Evolutionary conservation across 2,888 invertebrate genomes (phyloP), one percentile per base, ranked within the genome.

Genomic region (Phalera bucephala): DNA sequence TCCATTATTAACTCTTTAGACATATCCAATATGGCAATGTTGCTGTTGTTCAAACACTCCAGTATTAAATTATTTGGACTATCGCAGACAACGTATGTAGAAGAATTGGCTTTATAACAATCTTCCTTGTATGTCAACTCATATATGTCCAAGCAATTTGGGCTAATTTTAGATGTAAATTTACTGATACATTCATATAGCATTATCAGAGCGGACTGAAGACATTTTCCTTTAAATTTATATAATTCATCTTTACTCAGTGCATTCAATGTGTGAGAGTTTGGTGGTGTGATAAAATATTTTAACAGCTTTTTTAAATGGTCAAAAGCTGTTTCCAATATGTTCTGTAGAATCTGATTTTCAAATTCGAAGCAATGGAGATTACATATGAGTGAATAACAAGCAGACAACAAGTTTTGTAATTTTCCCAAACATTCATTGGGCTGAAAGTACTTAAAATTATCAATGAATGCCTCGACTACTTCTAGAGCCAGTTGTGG

Each of bases 1-100:
- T 69, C 77, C 83, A 87, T 87, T 7, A 83, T 70, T 15, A 85
- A 56, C 21, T 63, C 64, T 51, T 80, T 72, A 41, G 72, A 80
- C 41, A 60, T 64, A 45, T 87, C 82, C 32, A 88, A 39, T 47
- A 88, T 42, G 1, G 54, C 45, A 7, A 43, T 44, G 47, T 83
- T 72, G 46, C 74, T 73, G 27, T 73, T 76, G 17, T 72, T 59
- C 5, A 86, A 38, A 43, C 57, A 64, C 41, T 81, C 77, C 22
- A 64, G 31, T 31, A 86, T 50, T 29, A 54, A 26, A 42, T 52
- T 59, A 33, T 73, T 58, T 3, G 61, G 45, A 38, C 62, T 69
- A 2, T 80, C 68, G 40, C 59, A 65, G 9, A 78, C 54, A 39
- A 59, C 69, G 20, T 51, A 54, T 31, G 43, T 45, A 5, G 47